Conservation (phyloP, 2,888 invertebrate species). For the Macropis europaea region DNA sequence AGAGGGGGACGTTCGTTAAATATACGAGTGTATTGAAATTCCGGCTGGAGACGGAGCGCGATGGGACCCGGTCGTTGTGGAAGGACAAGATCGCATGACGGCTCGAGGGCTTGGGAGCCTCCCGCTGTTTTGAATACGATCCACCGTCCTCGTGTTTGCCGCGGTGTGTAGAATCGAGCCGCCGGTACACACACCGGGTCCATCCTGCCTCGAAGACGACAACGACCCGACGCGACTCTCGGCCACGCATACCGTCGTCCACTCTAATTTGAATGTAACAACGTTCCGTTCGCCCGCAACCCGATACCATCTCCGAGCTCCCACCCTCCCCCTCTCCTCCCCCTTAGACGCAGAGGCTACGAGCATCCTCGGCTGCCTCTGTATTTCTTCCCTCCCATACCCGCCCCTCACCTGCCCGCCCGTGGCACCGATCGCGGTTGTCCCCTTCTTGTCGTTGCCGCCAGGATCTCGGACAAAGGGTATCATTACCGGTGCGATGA, state of each 20-base stretch:
- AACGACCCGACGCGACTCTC: constrained; percentile 70
- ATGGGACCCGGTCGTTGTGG: constrained; percentile 73
- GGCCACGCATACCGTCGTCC: constrained; percentile 77
- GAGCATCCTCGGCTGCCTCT: background rate
- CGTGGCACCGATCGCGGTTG: constrained; percentile 42
- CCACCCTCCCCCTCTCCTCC: constrained; percentile 51
- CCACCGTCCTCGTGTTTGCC: constrained; percentile 57
- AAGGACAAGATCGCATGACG: constrained; percentile 76
- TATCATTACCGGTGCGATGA: constrained; percentile 42
- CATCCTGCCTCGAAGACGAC: constrained; percentile 60
- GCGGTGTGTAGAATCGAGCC: constrained; percentile 56
- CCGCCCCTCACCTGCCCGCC: constrained; percentile 41
- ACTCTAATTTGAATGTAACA: constrained; percentile 80
- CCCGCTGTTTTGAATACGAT: constrained; percentile 78
- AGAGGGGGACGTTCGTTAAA: constrained; percentile 72
- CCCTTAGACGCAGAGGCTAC: constrained; percentile 39
- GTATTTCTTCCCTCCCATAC: constrained; percentile 33
- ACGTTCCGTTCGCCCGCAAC: constrained; percentile 78
- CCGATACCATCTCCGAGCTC: constrained; percentile 76
- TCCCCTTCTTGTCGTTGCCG: constrained; percentile 26
- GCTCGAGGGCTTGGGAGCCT: constrained; percentile 70
- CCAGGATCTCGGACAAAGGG: constrained; percentile 39
- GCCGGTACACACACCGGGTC: constrained; percentile 49
- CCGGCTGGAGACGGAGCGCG: constrained; percentile 70
- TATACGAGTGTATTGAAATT: constrained; percentile 77